Conservation (phyloP, 1,140 invertebrate species). For the Teleopsis dalmanni region DNA sequence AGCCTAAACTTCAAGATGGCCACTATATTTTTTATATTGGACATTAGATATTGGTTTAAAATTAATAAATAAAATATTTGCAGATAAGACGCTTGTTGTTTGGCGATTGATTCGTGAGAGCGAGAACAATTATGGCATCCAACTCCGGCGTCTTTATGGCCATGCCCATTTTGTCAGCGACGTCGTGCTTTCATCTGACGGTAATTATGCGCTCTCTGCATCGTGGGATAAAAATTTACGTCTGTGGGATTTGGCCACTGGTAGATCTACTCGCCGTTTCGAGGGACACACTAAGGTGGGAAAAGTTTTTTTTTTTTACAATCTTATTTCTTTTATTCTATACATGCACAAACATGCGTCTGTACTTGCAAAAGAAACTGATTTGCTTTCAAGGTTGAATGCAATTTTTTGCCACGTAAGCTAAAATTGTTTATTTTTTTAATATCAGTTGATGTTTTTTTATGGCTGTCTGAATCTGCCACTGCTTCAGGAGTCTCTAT, state of each 20-base stretch:
- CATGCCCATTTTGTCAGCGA: slow-evolving; percentile 99
- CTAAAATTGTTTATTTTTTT: no score
- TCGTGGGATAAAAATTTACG: slow-evolving; percentile 99
- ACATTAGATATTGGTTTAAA: neutral
- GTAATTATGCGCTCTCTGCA: slow-evolving; percentile 97
- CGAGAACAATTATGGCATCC: slow-evolving; percentile 88
- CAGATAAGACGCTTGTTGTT: slow-evolving; percentile 96
- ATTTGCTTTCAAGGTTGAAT: no score
- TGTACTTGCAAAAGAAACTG: no score
- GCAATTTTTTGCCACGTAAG: no score
- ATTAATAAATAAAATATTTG: neutral
- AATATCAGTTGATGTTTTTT: no score
- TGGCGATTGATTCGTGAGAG: slow-evolving; percentile 96
- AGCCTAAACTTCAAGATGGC: no score
- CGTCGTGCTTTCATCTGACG: slow-evolving; percentile 97
- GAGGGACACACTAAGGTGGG: slow-evolving; percentile 97
- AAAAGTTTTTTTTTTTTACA: slow-evolving; percentile 11
- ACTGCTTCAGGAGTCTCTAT: no score
- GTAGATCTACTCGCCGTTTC: slow-evolving; percentile 86
- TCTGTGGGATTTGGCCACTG: slow-evolving; percentile 95
- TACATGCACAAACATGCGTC: no score
- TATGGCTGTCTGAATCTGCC: no score
- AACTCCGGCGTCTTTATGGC: slow-evolving; percentile 90
- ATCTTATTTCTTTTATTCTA: no score
- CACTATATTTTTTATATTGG: neutral